Percentiles rank a stretch among this genome's conserved stretches.
These are phyloP conservation scores for Eupeodes latifasciatus DNA, from an alignment of 2,888 invertebrate species.

Conservation along the genomic window DNA sequence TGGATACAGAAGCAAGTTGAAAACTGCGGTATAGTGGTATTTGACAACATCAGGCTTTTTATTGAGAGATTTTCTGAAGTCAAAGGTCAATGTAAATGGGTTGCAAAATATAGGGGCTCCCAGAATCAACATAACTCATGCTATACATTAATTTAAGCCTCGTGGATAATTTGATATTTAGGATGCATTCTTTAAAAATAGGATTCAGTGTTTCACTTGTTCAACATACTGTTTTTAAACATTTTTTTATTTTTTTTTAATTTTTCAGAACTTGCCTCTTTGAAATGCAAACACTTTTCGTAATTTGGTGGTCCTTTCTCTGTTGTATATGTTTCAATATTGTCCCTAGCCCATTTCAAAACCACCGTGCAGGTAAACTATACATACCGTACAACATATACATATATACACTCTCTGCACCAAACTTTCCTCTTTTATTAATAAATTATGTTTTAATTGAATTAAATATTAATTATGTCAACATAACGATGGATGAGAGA, in stretches of 20 bases:
- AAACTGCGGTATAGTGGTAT: too few species aligned
- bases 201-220: background rate
- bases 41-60: too few species aligned
- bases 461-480: constrained; percentile 75
- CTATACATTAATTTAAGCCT: too few species aligned
- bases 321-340: constrained; percentile 39
- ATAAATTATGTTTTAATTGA: constrained; percentile 74
- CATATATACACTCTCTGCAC: background rate
- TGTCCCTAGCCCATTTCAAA: constrained; percentile 33
- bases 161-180: too few species aligned
- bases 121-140: too few species aligned
- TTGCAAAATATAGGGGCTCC: too few species aligned
- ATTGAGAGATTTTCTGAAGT: too few species aligned
- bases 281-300: constrained; percentile 65
- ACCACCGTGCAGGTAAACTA: background rate
- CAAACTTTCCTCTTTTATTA: constrained; percentile 40
- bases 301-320: constrained; percentile 56
- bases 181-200: too few species aligned
- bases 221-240: constrained; percentile 17
- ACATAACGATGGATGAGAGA: constrained; percentile 57
- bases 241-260: too few species aligned
- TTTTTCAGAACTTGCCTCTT: constrained; percentile 18
- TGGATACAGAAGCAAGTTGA: too few species aligned
- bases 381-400: background rate
- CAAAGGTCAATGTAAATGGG: too few species aligned